Percentiles rank a stretch among this genome's conserved stretches.
These are phyloP conservation scores for Indicator maculatus DNA, from an alignment of 2,113 vertebrate genomes.

Conservation along the genomic window DNA sequence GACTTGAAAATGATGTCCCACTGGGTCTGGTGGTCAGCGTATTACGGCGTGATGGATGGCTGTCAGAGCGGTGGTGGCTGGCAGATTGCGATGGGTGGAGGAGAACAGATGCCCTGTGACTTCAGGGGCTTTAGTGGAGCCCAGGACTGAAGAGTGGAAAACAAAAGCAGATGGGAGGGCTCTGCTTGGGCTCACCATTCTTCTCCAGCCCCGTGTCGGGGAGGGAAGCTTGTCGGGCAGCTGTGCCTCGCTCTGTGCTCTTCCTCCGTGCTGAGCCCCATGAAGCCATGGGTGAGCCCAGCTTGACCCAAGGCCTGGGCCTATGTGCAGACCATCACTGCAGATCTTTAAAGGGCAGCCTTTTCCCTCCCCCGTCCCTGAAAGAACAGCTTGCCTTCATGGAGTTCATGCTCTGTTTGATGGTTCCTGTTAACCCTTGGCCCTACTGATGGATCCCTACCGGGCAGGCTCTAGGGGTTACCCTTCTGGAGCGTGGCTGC, in stretches of 20 bases:
- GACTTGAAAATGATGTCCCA: constrained; percentile 83
- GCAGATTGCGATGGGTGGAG: constrained; percentile 83
- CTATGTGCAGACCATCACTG: not conserved
- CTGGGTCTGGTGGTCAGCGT: constrained; percentile 83
- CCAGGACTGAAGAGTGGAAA: constrained; percentile 70
- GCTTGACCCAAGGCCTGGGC: not conserved
- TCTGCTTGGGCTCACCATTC: constrained; percentile 58
- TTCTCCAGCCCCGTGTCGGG: not conserved
- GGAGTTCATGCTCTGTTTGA: not conserved
- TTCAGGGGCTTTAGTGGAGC: constrained; percentile 76
- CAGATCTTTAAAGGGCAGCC: not conserved
- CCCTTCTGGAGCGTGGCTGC: accelerated
- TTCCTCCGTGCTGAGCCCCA: not conserved
- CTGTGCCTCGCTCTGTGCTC: constrained; percentile 25
- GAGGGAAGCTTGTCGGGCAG: not conserved
- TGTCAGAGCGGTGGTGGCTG: constrained; percentile 78
- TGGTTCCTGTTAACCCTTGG: constrained; percentile 39
- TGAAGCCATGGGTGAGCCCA: not conserved
- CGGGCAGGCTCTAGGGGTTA: not conserved
- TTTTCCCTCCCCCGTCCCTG: not conserved
- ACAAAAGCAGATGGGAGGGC: constrained; percentile 80
- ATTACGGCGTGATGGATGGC: constrained; percentile 88
- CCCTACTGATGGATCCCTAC: not conserved
- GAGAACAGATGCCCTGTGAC: constrained; percentile 86
- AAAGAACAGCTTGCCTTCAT: not conserved